Conservation (phyloP, 2,797 vertebrate genomes). For the Pipistrellus pipistrellus region DNA sequence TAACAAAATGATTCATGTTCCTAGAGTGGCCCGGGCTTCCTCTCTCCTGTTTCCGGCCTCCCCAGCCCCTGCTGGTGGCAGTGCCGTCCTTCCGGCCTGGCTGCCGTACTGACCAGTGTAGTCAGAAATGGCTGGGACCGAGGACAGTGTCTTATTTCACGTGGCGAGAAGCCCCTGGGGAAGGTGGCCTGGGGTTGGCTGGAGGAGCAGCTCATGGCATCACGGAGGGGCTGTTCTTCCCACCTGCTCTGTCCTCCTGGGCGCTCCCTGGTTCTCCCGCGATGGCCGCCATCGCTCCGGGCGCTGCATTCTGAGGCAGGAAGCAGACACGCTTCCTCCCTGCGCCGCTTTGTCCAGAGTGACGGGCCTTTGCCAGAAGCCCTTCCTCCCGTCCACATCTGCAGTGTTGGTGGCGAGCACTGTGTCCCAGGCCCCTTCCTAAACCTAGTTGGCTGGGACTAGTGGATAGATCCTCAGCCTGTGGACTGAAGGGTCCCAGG, state of each 20-base stretch:
- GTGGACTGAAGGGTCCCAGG: no score
- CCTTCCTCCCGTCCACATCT: background rate
- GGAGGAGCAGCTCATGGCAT: background rate
- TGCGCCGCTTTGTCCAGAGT: background rate
- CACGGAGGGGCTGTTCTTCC: background rate
- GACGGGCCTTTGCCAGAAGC: background rate
- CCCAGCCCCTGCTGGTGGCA: background rate
- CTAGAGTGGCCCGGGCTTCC: background rate
- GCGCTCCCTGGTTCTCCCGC: background rate
- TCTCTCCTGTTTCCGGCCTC: background rate
- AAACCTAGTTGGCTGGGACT: background rate
- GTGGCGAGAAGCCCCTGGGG: background rate
- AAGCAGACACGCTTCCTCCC: background rate
- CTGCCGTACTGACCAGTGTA: background rate
- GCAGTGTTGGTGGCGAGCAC: background rate
- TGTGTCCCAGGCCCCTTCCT: background rate
- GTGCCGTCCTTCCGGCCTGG: background rate
- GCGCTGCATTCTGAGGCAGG: background rate
- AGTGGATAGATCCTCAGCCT: no score
- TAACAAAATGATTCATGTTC: background rate
- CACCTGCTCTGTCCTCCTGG: background rate
- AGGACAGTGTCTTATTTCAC: background rate
- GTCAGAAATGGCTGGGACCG: background rate
- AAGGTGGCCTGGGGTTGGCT: background rate
- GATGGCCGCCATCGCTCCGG: background rate